Evolutionary conservation across 2,797 vertebrate genomes (phyloP), one percentile per base, ranked within the genome.

Genomic region (Emys orbicularis): DNA sequence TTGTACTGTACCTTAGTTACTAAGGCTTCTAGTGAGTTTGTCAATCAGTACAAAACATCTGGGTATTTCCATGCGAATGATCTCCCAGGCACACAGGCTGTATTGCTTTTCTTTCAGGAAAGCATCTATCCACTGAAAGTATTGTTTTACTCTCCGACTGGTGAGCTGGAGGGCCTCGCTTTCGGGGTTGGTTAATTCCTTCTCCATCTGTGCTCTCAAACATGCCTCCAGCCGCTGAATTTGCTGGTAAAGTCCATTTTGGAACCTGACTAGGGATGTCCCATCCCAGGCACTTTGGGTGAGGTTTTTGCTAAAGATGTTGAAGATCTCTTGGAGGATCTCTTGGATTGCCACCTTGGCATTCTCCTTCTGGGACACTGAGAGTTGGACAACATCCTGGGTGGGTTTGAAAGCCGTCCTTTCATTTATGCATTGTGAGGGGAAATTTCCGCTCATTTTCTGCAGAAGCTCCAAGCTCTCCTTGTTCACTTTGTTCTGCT

Each of bases 41-140:
- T 2, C 12, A 15, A 96, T 84, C 68, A 92, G 49, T 34, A 12
- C 4, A 72, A 97, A 92, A 90, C 91, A 93, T 37, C 3, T 81
- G 56, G 31, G 15, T 4, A 94, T 44, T 83, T 96, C 89, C 6
- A 1, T 31, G 27, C 1, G 65, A 41, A 97, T 90, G 2, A 57
- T 9, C 8, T 52, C 87, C 97, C 97, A 98, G 88, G 97, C 94
- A 86, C 97, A 97, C 34, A 10, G n/a, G 77, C 93, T 95, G 82
- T 92, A 94, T 23, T 49, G 2, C 23, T 90, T 92, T 49, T 37
- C 50, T 59, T 68, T 37, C 54, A 97, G 68, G 65, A 95, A 94
- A 47, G 12, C 16, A 5, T 5, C 0, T 0, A 97, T 47, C 29
- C 16, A 82, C 6, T 10, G 13, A 25, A 97, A 98, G 8, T 97